A percentile compares a stretch with the other conserved stretches of the same genome.
phyloP scores from a whole-genome alignment of 2,888 invertebrate species.

The Bombylius discolor region DNA sequence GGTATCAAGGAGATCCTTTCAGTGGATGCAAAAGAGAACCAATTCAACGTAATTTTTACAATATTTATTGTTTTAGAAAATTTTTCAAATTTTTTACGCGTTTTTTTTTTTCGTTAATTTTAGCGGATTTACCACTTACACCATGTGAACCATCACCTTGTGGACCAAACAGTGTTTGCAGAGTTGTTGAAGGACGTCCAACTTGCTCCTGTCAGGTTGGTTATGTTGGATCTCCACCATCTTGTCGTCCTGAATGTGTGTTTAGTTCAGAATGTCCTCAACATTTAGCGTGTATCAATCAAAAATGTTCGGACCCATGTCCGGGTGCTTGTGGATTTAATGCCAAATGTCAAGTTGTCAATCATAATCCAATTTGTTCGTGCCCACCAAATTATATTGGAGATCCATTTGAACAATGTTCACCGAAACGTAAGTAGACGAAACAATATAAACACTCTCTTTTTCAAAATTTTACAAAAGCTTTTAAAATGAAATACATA shows the following conservation, averaged over 20 bases:
- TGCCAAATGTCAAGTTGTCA: slow-evolving; percentile 63
- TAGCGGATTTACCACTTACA: slow-evolving; percentile 36
- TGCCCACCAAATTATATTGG: slow-evolving; percentile 56
- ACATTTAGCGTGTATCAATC: slow-evolving; percentile 61
- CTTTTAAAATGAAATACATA: no score
- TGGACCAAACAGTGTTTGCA: slow-evolving; percentile 65
- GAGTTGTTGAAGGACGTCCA: slow-evolving; percentile 54
- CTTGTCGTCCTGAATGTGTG: slow-evolving; percentile 64
- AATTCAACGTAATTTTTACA: slow-evolving; percentile 40
- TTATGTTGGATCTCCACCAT: slow-evolving; percentile 61
- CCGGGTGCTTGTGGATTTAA: slow-evolving; percentile 62
- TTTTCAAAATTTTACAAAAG: background rate
- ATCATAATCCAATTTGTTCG: slow-evolving; percentile 68
- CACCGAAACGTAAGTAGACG: slow-evolving; percentile 28
- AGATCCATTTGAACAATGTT: slow-evolving; percentile 63
- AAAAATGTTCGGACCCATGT: slow-evolving; percentile 67
- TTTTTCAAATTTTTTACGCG: background rate
- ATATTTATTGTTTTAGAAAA: background rate
- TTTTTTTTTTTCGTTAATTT: slow-evolving; percentile 4
- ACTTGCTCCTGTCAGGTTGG: slow-evolving; percentile 63
- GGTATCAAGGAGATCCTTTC: slow-evolving; percentile 73
- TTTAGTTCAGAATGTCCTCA: slow-evolving; percentile 65
- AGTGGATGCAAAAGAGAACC: slow-evolving; percentile 54
- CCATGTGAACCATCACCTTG: slow-evolving; percentile 68
- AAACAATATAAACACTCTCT: background rate